phyloP scores from a whole-genome alignment of 2,113 vertebrate genomes.

The Carassius gibelio region DNA sequence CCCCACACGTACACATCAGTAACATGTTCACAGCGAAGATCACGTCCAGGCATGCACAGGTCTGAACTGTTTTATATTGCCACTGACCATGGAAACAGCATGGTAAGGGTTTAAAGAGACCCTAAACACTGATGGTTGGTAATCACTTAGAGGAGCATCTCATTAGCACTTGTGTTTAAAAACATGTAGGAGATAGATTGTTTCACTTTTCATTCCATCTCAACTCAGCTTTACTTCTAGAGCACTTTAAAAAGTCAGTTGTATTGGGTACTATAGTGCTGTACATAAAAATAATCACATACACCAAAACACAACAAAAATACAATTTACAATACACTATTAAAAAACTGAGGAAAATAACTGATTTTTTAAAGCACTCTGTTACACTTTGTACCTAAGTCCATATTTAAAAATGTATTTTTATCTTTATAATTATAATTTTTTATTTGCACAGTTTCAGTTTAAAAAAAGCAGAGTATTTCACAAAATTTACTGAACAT shows the following conservation, averaged over 20 bases:
- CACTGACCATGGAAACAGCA: not conserved
- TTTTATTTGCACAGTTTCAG: not conserved
- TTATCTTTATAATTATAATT: not conserved
- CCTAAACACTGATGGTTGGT: not conserved
- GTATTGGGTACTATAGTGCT: too few species aligned
- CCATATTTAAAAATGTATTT: not conserved
- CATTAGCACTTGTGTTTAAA: slow-evolving; percentile 12
- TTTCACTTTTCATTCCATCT: not conserved
- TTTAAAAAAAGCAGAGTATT: not conserved
- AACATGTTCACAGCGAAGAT: slow-evolving; percentile 16
- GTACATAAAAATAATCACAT: too few species aligned
- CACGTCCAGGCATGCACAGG: slow-evolving; percentile 23
- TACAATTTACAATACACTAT: too few species aligned
- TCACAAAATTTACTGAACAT: not conserved
- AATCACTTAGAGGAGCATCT: slow-evolving; percentile 3
- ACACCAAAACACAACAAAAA: too few species aligned
- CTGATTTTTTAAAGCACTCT: too few species aligned
- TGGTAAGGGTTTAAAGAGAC: slow-evolving; percentile 11
- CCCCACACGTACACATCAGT: slow-evolving; percentile 35
- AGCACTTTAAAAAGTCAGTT: not conserved
- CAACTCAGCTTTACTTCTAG: not conserved
- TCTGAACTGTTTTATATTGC: not conserved
- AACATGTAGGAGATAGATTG: not conserved
- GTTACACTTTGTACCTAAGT: not conserved
- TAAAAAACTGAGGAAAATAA: too few species aligned